phyloP scores from a whole-genome alignment of 2,113 vertebrate genomes.

The Lophotis ruficrista region DNA sequence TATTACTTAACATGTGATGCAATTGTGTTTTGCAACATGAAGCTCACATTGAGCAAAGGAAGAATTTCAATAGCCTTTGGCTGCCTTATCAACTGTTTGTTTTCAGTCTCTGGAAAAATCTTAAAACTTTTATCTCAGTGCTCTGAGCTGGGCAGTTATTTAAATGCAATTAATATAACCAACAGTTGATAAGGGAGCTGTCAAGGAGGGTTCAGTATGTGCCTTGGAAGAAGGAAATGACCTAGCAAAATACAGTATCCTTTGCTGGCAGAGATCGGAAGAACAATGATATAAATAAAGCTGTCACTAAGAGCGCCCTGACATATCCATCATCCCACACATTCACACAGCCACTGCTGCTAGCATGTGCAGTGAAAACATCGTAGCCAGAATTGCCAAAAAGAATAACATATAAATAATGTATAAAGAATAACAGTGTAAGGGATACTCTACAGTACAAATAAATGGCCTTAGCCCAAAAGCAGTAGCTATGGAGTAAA shows the following conservation, averaged over 20 bases:
- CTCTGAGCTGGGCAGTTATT: background rate
- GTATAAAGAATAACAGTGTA: background rate
- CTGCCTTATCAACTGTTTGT: slow-evolving; percentile 20
- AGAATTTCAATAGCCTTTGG: slow-evolving; percentile 27
- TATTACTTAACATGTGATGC: slow-evolving; percentile 25
- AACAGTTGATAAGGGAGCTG: slow-evolving; percentile 21
- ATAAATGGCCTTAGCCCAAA: background rate
- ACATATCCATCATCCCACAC: slow-evolving; percentile 15
- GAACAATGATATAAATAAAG: slow-evolving; percentile 27
- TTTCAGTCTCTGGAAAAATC: slow-evolving; percentile 14
- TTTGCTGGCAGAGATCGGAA: background rate
- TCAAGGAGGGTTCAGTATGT: slow-evolving; percentile 12
- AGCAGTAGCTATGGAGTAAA: background rate
- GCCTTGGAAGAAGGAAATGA: slow-evolving; percentile 47
- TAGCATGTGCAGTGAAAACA: background rate
- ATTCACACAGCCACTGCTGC: background rate
- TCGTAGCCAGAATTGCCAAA: background rate
- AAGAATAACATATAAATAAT: background rate
- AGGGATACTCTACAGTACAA: background rate
- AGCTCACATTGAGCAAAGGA: background rate
- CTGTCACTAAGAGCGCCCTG: background rate
- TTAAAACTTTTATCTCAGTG: slow-evolving; percentile 40
- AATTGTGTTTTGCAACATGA: slow-evolving; percentile 20
- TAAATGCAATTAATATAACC: slow-evolving; percentile 4
- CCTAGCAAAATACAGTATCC: slow-evolving; percentile 3